phyloP scores from a whole-genome alignment of 2,797 vertebrate genomes.

The Takifugu ocellatus region DNA sequence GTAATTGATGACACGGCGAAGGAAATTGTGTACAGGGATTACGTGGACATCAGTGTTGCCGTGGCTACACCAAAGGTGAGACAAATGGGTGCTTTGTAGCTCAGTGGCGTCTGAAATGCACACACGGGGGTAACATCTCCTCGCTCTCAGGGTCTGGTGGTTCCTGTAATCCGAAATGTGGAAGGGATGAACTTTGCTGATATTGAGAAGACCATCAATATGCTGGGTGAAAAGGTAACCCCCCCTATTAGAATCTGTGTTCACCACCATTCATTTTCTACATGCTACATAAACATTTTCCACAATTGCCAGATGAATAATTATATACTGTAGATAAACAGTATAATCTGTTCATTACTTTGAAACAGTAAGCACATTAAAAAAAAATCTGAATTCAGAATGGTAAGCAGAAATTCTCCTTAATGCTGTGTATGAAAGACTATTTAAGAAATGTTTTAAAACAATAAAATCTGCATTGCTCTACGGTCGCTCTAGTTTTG shows the following conservation, averaged over 20 bases:
- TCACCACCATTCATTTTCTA: conserved; percentile 61
- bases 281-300: conserved; percentile 34
- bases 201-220: conserved; percentile 89
- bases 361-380: conserved; percentile 43
- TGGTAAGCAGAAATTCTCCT: conserved; percentile 48
- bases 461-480: conserved; percentile 76
- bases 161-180: conserved; percentile 92
- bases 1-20: conserved; percentile 97
- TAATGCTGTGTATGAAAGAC: conserved; percentile 79
- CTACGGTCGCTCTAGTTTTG: conserved; percentile 10
- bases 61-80: conserved; percentile 94
- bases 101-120: not conserved
- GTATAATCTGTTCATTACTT: conserved; percentile 49
- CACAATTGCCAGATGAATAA: conserved; percentile 40
- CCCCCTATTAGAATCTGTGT: conserved; percentile 35
- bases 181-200: conserved; percentile 95
- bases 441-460: conserved; percentile 91
- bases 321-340: conserved; percentile 29
- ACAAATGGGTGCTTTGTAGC: conserved; percentile 5
- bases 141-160: conserved; percentile 88
- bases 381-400: not conserved
- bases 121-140: not conserved
- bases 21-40: conserved; percentile 99
- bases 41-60: conserved; percentile 98
- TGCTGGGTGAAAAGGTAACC: conserved; percentile 94